Conservation (phyloP, 1,140 invertebrate species). For the Archegozetes longisetosus region DNA sequence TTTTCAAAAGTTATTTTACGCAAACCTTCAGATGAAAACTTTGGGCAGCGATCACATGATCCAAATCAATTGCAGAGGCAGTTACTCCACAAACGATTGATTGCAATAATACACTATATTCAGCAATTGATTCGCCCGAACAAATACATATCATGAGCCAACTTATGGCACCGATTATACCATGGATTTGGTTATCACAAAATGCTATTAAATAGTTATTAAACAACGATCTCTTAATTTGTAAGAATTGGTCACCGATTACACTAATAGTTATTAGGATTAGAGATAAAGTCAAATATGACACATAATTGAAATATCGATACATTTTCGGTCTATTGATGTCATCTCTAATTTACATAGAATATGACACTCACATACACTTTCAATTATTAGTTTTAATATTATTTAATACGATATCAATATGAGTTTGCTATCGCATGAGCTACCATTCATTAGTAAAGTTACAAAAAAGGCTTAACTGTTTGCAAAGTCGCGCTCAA, state of each 20-base stretch:
- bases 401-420: too few species aligned
- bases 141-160: background rate
- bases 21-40: background rate
- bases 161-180: background rate
- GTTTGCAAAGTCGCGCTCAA: too few species aligned
- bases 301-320: too few species aligned
- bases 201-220: background rate
- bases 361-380: too few species aligned
- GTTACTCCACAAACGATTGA: background rate
- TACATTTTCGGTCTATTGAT: too few species aligned
- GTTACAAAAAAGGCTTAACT: too few species aligned
- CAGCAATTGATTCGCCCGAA: background rate
- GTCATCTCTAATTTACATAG: too few species aligned
- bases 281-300: too few species aligned
- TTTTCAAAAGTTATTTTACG: background rate
- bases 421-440: too few species aligned
- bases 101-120: background rate
- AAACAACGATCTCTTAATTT: background rate
- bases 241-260: background rate
- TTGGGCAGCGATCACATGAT: background rate
- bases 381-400: too few species aligned
- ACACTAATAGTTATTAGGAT: too few species aligned
- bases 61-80: background rate
- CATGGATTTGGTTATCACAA: background rate
- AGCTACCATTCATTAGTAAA: too few species aligned